A percentile compares a stretch with the other conserved stretches of the same genome.
phyloP scores from a whole-genome alignment of 92 coral and sea anemone species.

The Epizoanthus ramosus region DNA sequence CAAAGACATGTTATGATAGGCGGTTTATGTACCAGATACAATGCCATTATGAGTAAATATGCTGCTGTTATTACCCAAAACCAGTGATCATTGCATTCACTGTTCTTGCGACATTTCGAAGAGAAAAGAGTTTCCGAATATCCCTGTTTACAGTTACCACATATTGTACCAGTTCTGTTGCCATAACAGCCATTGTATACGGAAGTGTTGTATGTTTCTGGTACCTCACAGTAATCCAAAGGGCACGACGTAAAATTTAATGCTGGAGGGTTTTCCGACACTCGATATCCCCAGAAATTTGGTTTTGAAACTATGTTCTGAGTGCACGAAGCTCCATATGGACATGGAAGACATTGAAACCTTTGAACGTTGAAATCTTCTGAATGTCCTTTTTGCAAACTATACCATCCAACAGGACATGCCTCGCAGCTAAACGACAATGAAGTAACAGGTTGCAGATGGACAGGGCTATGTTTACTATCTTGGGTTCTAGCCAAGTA shows the following conservation, averaged over 20 bases:
- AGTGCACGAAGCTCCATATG: background rate
- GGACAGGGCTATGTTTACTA: background rate
- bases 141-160: conserved; percentile 57
- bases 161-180: conserved; percentile 48
- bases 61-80: conserved; percentile 40
- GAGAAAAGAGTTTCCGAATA: conserved; percentile 48
- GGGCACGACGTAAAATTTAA: conserved; percentile 49
- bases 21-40: conserved; percentile 48
- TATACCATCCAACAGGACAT: background rate
- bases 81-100: conserved; percentile 49
- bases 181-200: conserved; percentile 52
- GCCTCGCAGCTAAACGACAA: background rate
- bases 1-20: conserved; percentile 13
- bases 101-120: conserved; percentile 33
- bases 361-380: background rate
- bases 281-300: conserved; percentile 47
- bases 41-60: conserved; percentile 15
- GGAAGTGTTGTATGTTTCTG: background rate
- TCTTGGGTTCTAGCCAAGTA: no score
- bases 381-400: background rate
- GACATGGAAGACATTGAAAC: background rate
- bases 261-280: background rate
- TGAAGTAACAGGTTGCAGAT: background rate
- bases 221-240: conserved; percentile 26
- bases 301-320: conserved; percentile 35